These are phyloP conservation scores for Ammodytes marinus DNA, from an alignment of 2,113 vertebrate species.

Conservation along the genomic window DNA sequence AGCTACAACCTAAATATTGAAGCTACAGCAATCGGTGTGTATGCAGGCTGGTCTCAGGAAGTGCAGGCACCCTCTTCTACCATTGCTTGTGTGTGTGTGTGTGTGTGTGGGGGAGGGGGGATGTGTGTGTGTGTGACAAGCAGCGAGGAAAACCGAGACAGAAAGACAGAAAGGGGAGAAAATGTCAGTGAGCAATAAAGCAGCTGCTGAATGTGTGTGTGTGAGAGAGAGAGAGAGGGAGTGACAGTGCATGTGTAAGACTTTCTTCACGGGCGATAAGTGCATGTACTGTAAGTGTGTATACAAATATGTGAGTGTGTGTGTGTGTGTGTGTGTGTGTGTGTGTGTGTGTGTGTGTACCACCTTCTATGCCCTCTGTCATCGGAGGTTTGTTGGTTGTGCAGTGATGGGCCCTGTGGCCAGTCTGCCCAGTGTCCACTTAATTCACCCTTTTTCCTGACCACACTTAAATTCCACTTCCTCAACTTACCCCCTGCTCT, in stretches of 20 bases:
- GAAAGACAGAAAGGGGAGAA: slow-evolving; percentile 71
- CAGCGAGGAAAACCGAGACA: slow-evolving; percentile 62
- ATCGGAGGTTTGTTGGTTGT: slow-evolving; percentile 71
- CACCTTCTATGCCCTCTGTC: slow-evolving; percentile 75
- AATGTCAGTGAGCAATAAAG: slow-evolving; percentile 85
- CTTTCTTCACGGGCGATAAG: slow-evolving; percentile 43
- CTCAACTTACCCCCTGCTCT: neutral
- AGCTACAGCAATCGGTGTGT: neutral
- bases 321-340: slow-evolving; percentile 33
- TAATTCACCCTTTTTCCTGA: slow-evolving; percentile 34
- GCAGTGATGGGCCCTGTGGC: slow-evolving; percentile 79
- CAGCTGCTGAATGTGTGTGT: slow-evolving; percentile 74
- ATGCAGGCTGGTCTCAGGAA: neutral
- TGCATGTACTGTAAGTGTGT: slow-evolving; percentile 51
- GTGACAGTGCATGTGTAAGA: slow-evolving; percentile 50
- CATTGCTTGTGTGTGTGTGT: slow-evolving; percentile 24
- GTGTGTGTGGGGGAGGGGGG: slow-evolving; percentile 27
- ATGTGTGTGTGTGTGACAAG: slow-evolving; percentile 33
- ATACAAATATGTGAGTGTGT: slow-evolving; percentile 38
- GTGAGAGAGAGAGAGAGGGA: slow-evolving; percentile 6
- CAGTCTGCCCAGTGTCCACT: slow-evolving; percentile 71
- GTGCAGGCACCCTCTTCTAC: too few relatives aligned
- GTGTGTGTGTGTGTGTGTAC: slow-evolving; percentile 37
- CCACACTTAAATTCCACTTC: neutral
- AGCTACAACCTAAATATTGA: neutral